A percentile compares a stretch with the other conserved stretches of the same genome.
These are phyloP conservation scores for Plecturocebus donacophilus DNA, from an alignment of 2,113 vertebrate species.

Conservation along the genomic window DNA sequence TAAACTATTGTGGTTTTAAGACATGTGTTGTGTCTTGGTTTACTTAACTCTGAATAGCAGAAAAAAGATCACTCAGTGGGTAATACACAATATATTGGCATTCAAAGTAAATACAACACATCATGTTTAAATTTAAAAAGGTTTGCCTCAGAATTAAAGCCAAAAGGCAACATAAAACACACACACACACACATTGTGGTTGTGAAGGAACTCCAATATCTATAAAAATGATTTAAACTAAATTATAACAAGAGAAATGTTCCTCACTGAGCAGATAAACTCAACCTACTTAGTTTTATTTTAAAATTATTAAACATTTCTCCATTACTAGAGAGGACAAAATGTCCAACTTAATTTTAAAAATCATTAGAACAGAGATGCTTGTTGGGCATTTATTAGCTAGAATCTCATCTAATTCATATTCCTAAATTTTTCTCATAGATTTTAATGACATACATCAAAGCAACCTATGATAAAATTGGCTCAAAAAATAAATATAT, in stretches of 20 bases:
- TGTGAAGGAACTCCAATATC: conserved; percentile 48
- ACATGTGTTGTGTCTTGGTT: conserved; percentile 85
- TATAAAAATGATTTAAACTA: conserved; percentile 64
- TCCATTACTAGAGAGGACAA: not conserved
- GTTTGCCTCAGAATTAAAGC: conserved; percentile 60
- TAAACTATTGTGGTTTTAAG: conserved; percentile 85
- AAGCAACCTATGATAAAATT: not conserved
- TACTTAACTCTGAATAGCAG: conserved; percentile 86
- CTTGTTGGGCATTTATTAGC: not conserved
- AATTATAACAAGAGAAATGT: conserved; percentile 45
- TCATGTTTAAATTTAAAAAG: conserved; percentile 71
- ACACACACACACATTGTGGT: conserved; percentile 30
- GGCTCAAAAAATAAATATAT: not conserved
- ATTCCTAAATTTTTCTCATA: not conserved
- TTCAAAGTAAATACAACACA: conserved; percentile 72
- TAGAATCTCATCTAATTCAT: not conserved
- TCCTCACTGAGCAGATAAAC: not conserved
- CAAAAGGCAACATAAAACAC: conserved; percentile 52
- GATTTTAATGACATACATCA: not conserved
- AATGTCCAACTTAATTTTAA: not conserved
- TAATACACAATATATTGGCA: conserved; percentile 78
- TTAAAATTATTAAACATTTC: conserved; percentile 35
- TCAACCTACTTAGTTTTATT: conserved; percentile 29
- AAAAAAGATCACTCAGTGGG: conserved; percentile 64
- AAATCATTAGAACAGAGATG: not conserved